Conservation (phyloP, 2,113 vertebrate genomes). For the Echinops telfairi region DNA sequence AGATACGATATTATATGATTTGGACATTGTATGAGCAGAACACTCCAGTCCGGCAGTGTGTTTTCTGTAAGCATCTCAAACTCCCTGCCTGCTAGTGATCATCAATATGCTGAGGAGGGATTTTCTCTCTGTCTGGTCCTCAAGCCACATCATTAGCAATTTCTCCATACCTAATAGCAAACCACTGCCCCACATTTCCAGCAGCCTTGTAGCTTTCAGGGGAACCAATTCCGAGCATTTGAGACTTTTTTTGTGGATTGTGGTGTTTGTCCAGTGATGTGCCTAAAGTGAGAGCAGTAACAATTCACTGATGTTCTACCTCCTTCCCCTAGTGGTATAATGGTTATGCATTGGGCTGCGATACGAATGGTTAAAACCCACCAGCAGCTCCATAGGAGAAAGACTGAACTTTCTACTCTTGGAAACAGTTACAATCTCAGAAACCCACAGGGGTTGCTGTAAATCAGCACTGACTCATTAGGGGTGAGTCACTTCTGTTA, state of each 20-base stretch:
- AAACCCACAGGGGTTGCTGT: too few species aligned
- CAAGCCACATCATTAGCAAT: background rate
- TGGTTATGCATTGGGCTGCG: too few species aligned
- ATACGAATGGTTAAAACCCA: too few species aligned
- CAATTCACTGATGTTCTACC: background rate
- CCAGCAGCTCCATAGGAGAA: too few species aligned
- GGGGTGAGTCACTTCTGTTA: background rate
- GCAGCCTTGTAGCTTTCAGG: background rate
- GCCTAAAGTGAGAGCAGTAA: background rate
- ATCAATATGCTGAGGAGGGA: background rate
- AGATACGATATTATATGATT: background rate
- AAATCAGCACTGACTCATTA: too few species aligned
- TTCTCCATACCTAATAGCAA: background rate
- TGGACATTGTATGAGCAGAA: background rate
- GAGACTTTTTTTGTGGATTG: background rate
- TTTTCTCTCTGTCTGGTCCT: background rate
- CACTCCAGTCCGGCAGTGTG: background rate
- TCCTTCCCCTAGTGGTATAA: background rate
- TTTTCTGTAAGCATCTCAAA: background rate
- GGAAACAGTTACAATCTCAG: too few species aligned
- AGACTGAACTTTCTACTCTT: too few species aligned
- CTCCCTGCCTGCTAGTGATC: background rate
- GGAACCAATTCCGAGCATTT: background rate
- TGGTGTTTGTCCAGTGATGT: background rate
- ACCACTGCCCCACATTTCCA: background rate